These are phyloP conservation scores for Conus ventricosus DNA, from an alignment of 1,140 invertebrate species.

Conservation along the genomic window DNA sequence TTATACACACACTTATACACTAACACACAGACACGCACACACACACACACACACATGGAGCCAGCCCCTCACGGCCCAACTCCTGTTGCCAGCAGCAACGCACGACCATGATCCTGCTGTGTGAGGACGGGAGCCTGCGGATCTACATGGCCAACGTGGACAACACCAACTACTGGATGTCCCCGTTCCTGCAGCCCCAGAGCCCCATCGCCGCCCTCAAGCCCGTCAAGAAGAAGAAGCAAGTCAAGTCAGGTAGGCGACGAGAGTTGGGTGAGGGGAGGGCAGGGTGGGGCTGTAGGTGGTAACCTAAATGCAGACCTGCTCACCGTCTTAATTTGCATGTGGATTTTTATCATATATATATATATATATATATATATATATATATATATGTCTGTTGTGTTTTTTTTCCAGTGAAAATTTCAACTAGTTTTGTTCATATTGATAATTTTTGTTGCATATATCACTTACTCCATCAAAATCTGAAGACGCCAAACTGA, in stretches of 20 bases:
- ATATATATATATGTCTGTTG: no score
- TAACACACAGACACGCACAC: background rate
- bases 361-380: no score
- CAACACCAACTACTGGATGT: conserved; percentile 77
- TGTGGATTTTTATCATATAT: no score
- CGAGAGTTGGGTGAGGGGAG: background rate
- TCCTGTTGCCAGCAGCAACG: conserved; percentile 79
- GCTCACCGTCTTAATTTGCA: no score
- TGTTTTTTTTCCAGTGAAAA: no score
- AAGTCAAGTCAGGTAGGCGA: conserved; percentile 66
- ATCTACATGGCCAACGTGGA: conserved; percentile 82
- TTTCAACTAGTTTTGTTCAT: no score
- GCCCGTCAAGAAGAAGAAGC: conserved; percentile 74
- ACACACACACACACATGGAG: background rate
- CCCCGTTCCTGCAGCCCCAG: conserved; percentile 71
- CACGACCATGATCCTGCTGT: conserved; percentile 93
- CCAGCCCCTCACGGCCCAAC: background rate
- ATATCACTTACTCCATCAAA: no score
- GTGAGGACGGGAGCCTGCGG: conserved; percentile 95
- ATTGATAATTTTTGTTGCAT: no score
- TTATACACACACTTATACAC: background rate
- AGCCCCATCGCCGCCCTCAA: conserved; percentile 69
- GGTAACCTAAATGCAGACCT: no score
- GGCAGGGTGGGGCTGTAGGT: no score
- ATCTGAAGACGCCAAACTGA: no score